phyloP scores from a whole-genome alignment of 2,113 vertebrate genomes.

The Salminus brasiliensis region DNA sequence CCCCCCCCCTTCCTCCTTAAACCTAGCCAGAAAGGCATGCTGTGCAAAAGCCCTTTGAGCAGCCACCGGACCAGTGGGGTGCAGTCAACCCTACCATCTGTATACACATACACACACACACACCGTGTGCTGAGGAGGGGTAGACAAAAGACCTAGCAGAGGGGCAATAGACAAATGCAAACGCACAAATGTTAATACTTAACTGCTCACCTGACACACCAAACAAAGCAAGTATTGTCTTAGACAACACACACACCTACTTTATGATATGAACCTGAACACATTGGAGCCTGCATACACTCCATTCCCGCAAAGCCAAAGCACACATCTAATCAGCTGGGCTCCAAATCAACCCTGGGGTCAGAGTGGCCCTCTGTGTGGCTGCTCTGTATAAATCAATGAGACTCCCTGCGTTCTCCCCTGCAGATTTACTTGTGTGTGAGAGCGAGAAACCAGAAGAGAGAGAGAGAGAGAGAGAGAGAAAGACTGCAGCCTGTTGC shows the following conservation, averaged over 20 bases:
- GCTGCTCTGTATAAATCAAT: constrained; percentile 72
- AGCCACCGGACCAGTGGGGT: constrained; percentile 66
- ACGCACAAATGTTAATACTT: neutral
- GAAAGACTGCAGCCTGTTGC: constrained; percentile 62
- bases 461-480: constrained; percentile 17
- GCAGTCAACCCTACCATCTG: constrained; percentile 75
- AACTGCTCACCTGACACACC: neutral
- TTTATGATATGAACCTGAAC: constrained; percentile 1
- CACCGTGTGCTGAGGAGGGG: neutral
- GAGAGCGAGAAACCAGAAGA: neutral
- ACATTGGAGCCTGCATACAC: constrained; percentile 16
- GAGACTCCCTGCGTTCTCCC: constrained; percentile 38
- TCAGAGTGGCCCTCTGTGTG: constrained; percentile 74
- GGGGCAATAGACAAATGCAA: constrained; percentile 20
- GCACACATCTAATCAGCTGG: constrained; percentile 43
- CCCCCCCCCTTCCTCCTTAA: constrained; percentile 3
- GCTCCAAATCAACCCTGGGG: constrained; percentile 58
- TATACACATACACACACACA: constrained; percentile 60
- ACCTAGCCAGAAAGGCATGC: constrained; percentile 37
- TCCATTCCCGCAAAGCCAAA: constrained; percentile 39
- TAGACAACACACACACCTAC: constrained; percentile 53
- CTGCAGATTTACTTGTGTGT: constrained; percentile 39
- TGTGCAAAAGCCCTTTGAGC: constrained; percentile 20
- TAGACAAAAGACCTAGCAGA: constrained; percentile 27
- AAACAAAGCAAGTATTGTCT: constrained; percentile 1